Evolutionary conservation across 2,888 invertebrate genomes (phyloP).

Genomic region (Dione vanillae): DNA sequence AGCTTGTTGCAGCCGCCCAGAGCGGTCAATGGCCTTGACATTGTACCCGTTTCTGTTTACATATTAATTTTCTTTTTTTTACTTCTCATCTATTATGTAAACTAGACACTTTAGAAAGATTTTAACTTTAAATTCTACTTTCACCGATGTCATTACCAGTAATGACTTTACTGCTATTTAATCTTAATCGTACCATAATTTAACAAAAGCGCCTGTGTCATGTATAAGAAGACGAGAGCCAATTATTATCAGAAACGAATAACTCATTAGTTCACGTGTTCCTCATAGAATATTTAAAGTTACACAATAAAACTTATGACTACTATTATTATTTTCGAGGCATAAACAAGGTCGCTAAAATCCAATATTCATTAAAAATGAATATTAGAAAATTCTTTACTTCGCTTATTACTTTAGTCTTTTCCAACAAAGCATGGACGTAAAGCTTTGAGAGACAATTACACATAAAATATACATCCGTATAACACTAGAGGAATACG

Average conservation of each 20-base stretch:
- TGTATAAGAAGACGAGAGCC: not conserved
- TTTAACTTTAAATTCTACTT: slow-evolving; percentile 19
- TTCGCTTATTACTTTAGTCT: not conserved
- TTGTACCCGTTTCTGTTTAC: slow-evolving; percentile 69
- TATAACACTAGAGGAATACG: slow-evolving; percentile 37
- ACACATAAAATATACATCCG: slow-evolving; percentile 38
- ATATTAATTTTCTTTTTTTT: slow-evolving; percentile 56
- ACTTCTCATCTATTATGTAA: slow-evolving; percentile 34
- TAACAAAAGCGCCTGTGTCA: not conserved
- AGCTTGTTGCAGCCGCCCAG: slow-evolving; percentile 41
- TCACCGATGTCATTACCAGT: slow-evolving; percentile 21
- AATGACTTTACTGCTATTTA: slow-evolving; percentile 2
- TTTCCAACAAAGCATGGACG: not conserved
- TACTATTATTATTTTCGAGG: slow-evolving; percentile 6
- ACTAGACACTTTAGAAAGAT: slow-evolving; percentile 15
- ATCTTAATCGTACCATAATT: slow-evolving; percentile 22
- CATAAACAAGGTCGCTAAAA: slow-evolving; percentile 21
- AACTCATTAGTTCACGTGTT: slow-evolving; percentile 4
- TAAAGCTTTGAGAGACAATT: slow-evolving; percentile 40
- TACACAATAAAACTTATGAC: slow-evolving; percentile 9
- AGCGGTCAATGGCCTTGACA: slow-evolving; percentile 78
- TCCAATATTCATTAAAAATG: slow-evolving; percentile 11
- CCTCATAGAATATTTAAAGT: not conserved
- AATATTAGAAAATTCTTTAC: slow-evolving; percentile 25
- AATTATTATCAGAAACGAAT: slow-evolving; percentile 2